phyloP scores from a whole-genome alignment of 2,113 vertebrate genomes.

The Illadopsis cleaveri region DNA sequence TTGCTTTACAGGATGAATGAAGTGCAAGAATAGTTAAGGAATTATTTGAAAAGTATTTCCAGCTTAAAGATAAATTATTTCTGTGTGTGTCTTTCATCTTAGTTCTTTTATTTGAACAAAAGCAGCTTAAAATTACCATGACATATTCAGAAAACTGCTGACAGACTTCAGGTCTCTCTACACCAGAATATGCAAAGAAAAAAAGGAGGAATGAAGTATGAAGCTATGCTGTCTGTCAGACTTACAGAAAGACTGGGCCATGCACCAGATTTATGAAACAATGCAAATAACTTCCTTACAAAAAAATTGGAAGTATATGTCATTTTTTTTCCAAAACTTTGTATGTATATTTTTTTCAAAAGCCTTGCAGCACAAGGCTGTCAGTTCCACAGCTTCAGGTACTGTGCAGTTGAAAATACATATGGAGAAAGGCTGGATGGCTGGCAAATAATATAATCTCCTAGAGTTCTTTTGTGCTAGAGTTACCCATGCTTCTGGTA shows the following conservation, averaged over 20 bases:
- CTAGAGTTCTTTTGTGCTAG: not conserved
- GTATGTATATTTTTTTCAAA: not conserved
- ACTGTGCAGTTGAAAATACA: not conserved
- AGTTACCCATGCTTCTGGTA: not conserved
- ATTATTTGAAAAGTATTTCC: constrained; percentile 30
- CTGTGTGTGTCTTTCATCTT: constrained; percentile 14
- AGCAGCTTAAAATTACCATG: not conserved
- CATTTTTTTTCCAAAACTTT: not conserved
- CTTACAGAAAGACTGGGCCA: not conserved
- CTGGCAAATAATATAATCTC: not conserved
- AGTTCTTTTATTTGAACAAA: constrained; percentile 14
- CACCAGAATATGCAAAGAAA: not conserved
- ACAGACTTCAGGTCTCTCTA: not conserved
- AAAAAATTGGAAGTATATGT: not conserved
- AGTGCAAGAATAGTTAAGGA: not conserved
- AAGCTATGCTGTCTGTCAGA: not conserved
- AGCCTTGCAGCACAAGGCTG: not conserved
- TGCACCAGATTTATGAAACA: not conserved
- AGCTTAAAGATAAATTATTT: constrained; percentile 3
- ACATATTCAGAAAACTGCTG: not conserved
- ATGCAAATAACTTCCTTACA: not conserved
- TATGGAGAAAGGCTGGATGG: not conserved
- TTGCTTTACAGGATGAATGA: constrained; percentile 4
- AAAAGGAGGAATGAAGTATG: not conserved
- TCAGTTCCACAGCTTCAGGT: not conserved